These are phyloP conservation scores for Venustoraphidia nigricollis DNA, from an alignment of 2,888 invertebrate genomes.

Conservation along the genomic window DNA sequence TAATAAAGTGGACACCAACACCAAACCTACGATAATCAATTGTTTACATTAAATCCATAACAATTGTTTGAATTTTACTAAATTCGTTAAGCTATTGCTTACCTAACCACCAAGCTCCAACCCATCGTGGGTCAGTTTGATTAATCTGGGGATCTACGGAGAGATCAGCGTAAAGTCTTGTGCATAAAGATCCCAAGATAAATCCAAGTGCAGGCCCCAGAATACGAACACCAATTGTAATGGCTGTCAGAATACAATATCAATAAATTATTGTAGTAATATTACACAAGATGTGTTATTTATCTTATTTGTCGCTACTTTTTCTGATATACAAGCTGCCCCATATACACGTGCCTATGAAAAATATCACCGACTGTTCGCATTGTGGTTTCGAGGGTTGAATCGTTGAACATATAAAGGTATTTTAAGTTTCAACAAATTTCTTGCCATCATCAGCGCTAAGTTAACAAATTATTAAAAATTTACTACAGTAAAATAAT, in stretches of 20 bases:
- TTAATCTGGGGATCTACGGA: constrained; percentile 56
- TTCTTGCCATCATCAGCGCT: too few relatives aligned
- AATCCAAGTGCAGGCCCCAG: constrained; percentile 84
- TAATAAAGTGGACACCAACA: constrained; percentile 70
- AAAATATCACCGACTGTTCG: too few relatives aligned
- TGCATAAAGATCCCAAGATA: constrained; percentile 77
- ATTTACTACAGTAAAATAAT: too few relatives aligned
- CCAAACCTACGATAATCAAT: constrained; percentile 43
- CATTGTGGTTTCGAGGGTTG: too few relatives aligned
- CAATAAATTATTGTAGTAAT: not conserved
- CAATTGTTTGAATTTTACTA: not conserved
- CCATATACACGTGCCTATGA: too few relatives aligned
- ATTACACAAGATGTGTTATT: not conserved
- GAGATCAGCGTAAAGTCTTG: constrained; percentile 73
- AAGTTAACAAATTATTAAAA: too few relatives aligned
- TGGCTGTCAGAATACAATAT: constrained; percentile 39
- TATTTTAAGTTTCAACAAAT: too few relatives aligned
- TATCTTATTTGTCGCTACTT: not conserved
- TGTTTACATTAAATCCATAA: not conserved
- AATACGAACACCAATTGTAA: constrained; percentile 82
- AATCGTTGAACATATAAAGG: too few relatives aligned
- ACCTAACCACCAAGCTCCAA: constrained; percentile 97
- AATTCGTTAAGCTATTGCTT: constrained; percentile 23
- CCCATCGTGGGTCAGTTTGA: constrained; percentile 75
- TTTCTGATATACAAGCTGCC: too few relatives aligned